Evolutionary conservation across 1,140 invertebrate genomes (phyloP).

Genomic region (Mylabris phalerata): DNA sequence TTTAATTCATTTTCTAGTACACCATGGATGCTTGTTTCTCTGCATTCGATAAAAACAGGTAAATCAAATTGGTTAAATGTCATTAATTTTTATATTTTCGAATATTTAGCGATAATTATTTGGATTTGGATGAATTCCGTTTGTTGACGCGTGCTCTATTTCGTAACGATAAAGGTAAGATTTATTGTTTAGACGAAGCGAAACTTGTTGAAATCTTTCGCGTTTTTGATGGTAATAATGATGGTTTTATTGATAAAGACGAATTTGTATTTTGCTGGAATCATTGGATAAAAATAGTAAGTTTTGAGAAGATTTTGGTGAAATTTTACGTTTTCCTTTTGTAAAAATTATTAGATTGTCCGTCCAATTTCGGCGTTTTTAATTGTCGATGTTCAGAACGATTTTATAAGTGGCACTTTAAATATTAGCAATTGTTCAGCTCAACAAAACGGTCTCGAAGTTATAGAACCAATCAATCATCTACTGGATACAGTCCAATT

Average conservation of each 20-base stretch:
- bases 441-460: slow-evolving; percentile 79
- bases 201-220: slow-evolving; percentile 69
- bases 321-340: neutral
- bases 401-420: slow-evolving; percentile 92
- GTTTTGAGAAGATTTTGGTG: slow-evolving; percentile 23
- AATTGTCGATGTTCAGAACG: slow-evolving; percentile 96
- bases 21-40: slow-evolving; percentile 82
- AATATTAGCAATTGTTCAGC: slow-evolving; percentile 90
- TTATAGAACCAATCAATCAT: slow-evolving; percentile 86
- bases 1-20: slow-evolving; percentile 24
- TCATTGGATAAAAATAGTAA: slow-evolving; percentile 75
- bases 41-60: slow-evolving; percentile 79
- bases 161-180: slow-evolving; percentile 75
- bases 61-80: slow-evolving; percentile 32
- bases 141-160: slow-evolving; percentile 77
- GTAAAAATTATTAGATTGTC: slow-evolving; percentile 58
- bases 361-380: slow-evolving; percentile 84
- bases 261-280: slow-evolving; percentile 81
- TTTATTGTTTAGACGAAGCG: slow-evolving; percentile 69
- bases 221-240: slow-evolving; percentile 70
- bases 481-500: slow-evolving; percentile 80
- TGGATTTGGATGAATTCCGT: slow-evolving; percentile 71
- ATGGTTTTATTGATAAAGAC: slow-evolving; percentile 73
- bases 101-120: slow-evolving; percentile 61
- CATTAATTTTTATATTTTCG: neutral